Base-by-base conservation (phyloP, 2,888 invertebrate genomes). In the Cheilosia vernalis region DNA sequence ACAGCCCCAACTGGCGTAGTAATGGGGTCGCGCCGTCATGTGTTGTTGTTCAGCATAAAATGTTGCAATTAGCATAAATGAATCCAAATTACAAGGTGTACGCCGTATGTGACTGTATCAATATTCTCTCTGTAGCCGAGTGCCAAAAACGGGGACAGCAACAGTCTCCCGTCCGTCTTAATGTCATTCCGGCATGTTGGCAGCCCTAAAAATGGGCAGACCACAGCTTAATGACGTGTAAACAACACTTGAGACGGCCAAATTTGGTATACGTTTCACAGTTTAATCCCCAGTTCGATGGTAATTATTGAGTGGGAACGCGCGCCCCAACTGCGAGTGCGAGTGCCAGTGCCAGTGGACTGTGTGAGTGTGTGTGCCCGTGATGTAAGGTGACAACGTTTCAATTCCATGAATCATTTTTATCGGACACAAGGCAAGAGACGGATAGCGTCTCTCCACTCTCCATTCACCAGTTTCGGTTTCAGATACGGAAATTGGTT, bases 41-140 rank as follows among this genome's bases (percentile, higher is more conserved):
- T 30, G 53, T 30, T 17, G 67, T 60, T 55, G 51, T 51, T 63
- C 81, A 51, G 81, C 61, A 85, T 85, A 85, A 85, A 85, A 85
- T 85, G 80, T 77, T 37, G 81, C 67, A 77, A 81, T 85, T 85
- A 81, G 85, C 85, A 85, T 85, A 85, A 85, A 81, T 85, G 85
- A 85, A 85, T 85, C 80, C 55, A 61, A 85, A 85, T 80, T 70
- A 80, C 66, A 30, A 55, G 51, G 40, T 61, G 67, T 40, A 66
- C 42, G 40, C 55, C 10, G 66, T 42, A 19, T 30, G 13, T 5
- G 24, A 4, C 30, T 49, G 30, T 64, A 9, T 47, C 56, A 44
- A 30, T 44, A 44, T 33, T 37, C 47, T 37, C 15, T 61, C 53
- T 60, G 24, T 33, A 60, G 74, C 9, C 53, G 58, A 76, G 80